Conservation (phyloP, 2,888 invertebrate genomes). For the Clivina fossor region DNA sequence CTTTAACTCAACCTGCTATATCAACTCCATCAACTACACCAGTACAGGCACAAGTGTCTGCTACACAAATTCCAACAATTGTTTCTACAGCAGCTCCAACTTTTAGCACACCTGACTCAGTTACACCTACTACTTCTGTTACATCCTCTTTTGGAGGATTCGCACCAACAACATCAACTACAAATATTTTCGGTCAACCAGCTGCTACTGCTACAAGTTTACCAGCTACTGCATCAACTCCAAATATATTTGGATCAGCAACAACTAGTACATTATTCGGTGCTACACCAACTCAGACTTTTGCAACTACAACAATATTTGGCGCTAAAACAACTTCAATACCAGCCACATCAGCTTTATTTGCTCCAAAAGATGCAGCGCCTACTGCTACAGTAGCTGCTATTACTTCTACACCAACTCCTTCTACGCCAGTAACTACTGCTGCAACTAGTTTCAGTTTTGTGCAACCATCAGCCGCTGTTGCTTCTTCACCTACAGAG, state of each 20-base stretch:
- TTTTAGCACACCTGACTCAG: conserved; percentile 40
- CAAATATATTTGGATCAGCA: conserved; percentile 36
- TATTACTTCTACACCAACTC: conserved; percentile 28
- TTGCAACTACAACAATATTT: conserved; percentile 22
- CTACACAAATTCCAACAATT: conserved; percentile 27
- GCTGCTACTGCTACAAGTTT: conserved; percentile 26
- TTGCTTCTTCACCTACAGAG: conserved; percentile 14
- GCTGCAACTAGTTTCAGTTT: conserved; percentile 23
- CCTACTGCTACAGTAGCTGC: conserved; percentile 26
- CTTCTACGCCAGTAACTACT: conserved; percentile 29
- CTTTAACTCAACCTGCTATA: conserved; percentile 3
- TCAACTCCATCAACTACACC: conserved; percentile 12
- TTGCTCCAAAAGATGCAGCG: neutral
- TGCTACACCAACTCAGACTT: neutral
- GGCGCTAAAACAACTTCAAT: conserved; percentile 13
- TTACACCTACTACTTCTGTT: conserved; percentile 37
- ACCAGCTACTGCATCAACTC: conserved; percentile 26
- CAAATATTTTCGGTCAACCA: conserved; percentile 37
- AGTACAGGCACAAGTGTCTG: neutral
- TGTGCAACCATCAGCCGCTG: conserved; percentile 15
- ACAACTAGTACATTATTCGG: neutral
- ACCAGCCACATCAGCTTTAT: conserved; percentile 17
- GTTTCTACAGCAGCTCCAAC: conserved; percentile 48
- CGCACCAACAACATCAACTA: conserved; percentile 33
- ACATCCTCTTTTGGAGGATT: conserved; percentile 33